A percentile compares a stretch with the other conserved stretches of the same genome.
Conservation (phyloP, 1,140 invertebrate genomes). For the Rhyzopertha dominica region DNA sequence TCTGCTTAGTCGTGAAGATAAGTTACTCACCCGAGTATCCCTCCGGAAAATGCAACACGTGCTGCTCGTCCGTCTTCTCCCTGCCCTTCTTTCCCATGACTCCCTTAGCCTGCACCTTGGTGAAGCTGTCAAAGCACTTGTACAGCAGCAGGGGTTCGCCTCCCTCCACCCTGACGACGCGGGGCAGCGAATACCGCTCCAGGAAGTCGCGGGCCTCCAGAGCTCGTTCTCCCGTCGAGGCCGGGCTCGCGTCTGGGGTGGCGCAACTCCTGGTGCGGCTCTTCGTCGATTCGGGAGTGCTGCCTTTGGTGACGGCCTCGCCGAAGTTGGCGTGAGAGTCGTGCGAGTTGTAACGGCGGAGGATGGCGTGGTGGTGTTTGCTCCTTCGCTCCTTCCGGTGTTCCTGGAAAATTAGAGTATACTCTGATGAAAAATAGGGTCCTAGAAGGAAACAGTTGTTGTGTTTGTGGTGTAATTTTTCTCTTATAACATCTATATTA, state of each 20-base stretch:
- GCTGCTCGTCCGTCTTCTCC: constrained; percentile 49
- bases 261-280: constrained; percentile 18
- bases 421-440: too few species aligned
- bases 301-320: constrained; percentile 18
- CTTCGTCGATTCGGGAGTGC: constrained; percentile 31
- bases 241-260: constrained; percentile 23
- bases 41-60: constrained; percentile 53
- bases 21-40: constrained; percentile 55
- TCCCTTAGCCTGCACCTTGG: constrained; percentile 51
- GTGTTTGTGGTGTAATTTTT: too few species aligned
- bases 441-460: too few species aligned
- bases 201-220: constrained; percentile 33
- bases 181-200: constrained; percentile 34
- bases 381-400: constrained; percentile 21
- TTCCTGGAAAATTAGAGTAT: too few species aligned
- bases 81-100: constrained; percentile 52
- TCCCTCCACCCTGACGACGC: constrained; percentile 29
- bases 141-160: constrained; percentile 50
- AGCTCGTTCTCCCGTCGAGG: constrained; percentile 20
- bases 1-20: too few species aligned
- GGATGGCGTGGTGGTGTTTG: constrained; percentile 18
- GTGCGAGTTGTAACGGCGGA: constrained; percentile 35
- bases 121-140: constrained; percentile 51
- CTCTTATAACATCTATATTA: too few species aligned
- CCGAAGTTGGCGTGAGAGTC: constrained; percentile 30